Percentiles rank a stretch among this genome's conserved stretches.
Conservation (phyloP, 2,113 vertebrate genomes). For the Burhinus bistriatus region DNA sequence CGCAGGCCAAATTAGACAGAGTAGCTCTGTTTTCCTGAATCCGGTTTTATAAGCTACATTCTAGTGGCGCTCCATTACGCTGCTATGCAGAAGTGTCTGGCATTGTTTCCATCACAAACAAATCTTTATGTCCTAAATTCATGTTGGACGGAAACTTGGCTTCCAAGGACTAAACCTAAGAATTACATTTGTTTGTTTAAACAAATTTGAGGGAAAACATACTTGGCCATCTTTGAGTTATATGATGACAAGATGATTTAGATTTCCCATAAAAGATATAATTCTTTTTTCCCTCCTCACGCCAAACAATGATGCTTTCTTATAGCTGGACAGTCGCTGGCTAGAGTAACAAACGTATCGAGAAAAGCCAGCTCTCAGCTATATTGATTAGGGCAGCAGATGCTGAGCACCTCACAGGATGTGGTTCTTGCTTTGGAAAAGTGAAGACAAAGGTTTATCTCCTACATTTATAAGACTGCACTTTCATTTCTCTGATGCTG, state of each 20-base stretch:
- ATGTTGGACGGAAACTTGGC: conserved; percentile 56
- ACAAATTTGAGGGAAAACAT: conserved; percentile 63
- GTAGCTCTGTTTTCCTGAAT: conserved; percentile 57
- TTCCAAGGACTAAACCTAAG: conserved; percentile 46
- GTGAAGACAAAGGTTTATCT: not conserved
- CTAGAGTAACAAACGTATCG: not conserved
- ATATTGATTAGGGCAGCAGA: conserved; percentile 45
- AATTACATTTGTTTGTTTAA: conserved; percentile 71
- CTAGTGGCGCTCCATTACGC: conserved; percentile 8
- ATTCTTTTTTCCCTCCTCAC: conserved; percentile 20
- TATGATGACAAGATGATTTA: conserved; percentile 67
- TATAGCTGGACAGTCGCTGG: conserved; percentile 35
- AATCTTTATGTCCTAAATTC: conserved; percentile 67
- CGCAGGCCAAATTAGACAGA: conserved; percentile 41
- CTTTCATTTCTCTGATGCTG: not conserved
- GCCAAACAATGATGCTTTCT: conserved; percentile 46
- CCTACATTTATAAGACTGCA: not conserved
- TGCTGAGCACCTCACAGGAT: conserved; percentile 33
- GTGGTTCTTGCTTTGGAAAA: conserved; percentile 11
- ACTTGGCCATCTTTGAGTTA: conserved; percentile 56
- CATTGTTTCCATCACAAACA: conserved; percentile 68
- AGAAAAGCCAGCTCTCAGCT: conserved; percentile 17
- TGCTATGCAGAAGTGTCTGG: conserved; percentile 61
- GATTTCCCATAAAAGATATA: conserved; percentile 58
- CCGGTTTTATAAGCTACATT: conserved; percentile 58